Conservation (phyloP, 1,140 invertebrate genomes). For the Schlechtendalia chinensis region DNA sequence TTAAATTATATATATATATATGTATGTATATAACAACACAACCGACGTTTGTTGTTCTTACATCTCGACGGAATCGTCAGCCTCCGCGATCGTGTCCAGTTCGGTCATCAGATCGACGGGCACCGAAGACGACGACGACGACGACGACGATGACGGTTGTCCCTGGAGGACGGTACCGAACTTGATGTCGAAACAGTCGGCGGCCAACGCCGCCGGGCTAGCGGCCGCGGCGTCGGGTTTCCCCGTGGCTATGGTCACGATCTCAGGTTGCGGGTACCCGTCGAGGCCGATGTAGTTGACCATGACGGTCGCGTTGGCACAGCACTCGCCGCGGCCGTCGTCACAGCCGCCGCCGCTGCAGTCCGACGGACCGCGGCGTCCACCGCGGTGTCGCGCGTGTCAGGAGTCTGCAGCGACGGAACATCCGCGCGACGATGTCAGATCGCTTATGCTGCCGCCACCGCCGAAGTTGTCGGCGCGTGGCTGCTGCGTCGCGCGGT, state of each 20-base stretch:
- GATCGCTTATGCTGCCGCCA: conserved; percentile 9
- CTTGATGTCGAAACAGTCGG: conserved; percentile 31
- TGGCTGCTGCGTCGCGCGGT: background rate
- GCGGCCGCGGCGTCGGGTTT: conserved; percentile 1
- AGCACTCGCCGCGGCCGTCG: background rate
- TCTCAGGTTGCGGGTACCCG: conserved; percentile 50
- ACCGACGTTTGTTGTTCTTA: background rate
- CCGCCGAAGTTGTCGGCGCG: background rate
- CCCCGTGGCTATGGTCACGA: conserved; percentile 50
- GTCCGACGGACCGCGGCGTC: background rate
- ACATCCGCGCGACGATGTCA: background rate
- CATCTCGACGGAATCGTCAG: conserved; percentile 29
- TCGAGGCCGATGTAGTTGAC: conserved; percentile 43
- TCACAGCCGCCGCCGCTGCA: background rate
- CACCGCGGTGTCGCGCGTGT: conserved; percentile 1
- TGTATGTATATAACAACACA: no score
- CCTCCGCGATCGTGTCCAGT: conserved; percentile 34
- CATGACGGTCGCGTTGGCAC: background rate
- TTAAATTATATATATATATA: no score
- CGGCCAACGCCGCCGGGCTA: background rate
- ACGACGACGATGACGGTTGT: background rate
- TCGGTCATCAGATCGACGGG: conserved; percentile 40
- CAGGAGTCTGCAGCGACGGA: background rate
- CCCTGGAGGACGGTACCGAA: conserved; percentile 8
- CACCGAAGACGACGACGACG: background rate